phyloP scores from a whole-genome alignment of 1,140 invertebrate genomes.

The Drosophila leontia region DNA sequence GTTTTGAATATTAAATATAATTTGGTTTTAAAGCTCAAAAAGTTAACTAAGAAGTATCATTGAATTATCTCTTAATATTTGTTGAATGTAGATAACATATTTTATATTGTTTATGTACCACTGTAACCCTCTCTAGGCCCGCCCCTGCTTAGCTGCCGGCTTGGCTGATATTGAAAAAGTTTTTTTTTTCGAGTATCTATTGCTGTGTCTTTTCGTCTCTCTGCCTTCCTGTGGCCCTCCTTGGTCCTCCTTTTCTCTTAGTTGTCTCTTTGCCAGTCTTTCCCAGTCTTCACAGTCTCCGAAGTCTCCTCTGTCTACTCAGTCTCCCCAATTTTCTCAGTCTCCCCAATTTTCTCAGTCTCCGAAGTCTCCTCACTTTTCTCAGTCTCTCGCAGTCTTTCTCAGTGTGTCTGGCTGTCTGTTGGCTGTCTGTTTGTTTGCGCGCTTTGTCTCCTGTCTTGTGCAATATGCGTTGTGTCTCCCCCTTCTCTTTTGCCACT shows the following conservation, averaged over 20 bases:
- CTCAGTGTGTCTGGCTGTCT: slow-evolving; percentile 44
- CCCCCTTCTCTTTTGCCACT: slow-evolving; percentile 8
- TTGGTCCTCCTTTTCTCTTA: neutral
- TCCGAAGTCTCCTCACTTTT: neutral
- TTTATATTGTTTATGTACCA: neutral
- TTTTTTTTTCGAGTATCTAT: slow-evolving; percentile 69
- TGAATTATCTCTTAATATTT: neutral
- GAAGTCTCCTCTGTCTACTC: neutral
- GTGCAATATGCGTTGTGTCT: slow-evolving; percentile 75
- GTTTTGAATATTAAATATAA: no score
- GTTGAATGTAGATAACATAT: neutral
- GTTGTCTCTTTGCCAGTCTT: neutral
- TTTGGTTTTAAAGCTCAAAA: neutral
- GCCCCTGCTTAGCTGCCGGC: slow-evolving; percentile 17
- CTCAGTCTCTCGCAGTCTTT: slow-evolving; percentile 8
- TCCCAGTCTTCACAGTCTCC: slow-evolving; percentile 3
- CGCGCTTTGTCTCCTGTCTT: slow-evolving; percentile 66
- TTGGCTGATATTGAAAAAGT: slow-evolving; percentile 74
- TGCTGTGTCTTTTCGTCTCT: slow-evolving; percentile 45
- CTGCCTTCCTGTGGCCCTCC: neutral
- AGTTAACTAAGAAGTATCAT: neutral
- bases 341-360: neutral
- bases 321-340: neutral
- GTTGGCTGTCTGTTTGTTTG: slow-evolving; percentile 58
- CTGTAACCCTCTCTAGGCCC: slow-evolving; percentile 14